These are phyloP conservation scores for Ornithoptera priamus DNA, from an alignment of 2,888 invertebrate species.

Conservation along the genomic window DNA sequence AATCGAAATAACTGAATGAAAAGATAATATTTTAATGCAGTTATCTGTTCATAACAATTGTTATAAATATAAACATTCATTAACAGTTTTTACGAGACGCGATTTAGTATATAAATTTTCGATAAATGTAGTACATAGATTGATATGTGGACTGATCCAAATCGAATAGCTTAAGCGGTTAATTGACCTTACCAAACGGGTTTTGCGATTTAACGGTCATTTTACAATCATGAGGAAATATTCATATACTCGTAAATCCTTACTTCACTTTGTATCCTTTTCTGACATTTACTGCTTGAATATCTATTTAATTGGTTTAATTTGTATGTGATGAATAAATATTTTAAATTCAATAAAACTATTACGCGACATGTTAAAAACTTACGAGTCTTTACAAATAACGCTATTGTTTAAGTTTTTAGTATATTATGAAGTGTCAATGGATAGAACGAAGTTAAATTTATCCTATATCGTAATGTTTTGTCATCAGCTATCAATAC, in stretches of 20 bases:
- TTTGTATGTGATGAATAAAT: not conserved
- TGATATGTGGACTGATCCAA: conserved; percentile 2
- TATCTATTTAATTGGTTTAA: conserved; percentile 15
- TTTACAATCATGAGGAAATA: conserved; percentile 10
- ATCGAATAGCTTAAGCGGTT: conserved; percentile 11
- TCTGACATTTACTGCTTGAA: conserved; percentile 14
- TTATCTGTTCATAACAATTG: not conserved
- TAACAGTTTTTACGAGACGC: not conserved
- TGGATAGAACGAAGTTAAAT: not conserved
- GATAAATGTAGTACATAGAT: not conserved
- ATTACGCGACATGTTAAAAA: not conserved
- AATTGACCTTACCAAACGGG: conserved; percentile 18
- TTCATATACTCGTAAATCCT: conserved; percentile 1
- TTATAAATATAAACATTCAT: not conserved
- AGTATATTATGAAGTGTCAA: not conserved
- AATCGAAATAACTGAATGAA: not conserved
- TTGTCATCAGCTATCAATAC: conserved; percentile 9
- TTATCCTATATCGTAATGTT: not conserved
- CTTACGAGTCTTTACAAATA: not conserved
- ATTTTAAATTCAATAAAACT: not conserved
- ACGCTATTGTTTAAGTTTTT: not conserved
- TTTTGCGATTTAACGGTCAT: conserved; percentile 9
- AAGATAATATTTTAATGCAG: not conserved
- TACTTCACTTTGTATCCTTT: not conserved
- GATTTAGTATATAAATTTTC: conserved; percentile 1